Base-by-base conservation (phyloP, 2,113 vertebrate species). In the Silurus asotus region DNA sequence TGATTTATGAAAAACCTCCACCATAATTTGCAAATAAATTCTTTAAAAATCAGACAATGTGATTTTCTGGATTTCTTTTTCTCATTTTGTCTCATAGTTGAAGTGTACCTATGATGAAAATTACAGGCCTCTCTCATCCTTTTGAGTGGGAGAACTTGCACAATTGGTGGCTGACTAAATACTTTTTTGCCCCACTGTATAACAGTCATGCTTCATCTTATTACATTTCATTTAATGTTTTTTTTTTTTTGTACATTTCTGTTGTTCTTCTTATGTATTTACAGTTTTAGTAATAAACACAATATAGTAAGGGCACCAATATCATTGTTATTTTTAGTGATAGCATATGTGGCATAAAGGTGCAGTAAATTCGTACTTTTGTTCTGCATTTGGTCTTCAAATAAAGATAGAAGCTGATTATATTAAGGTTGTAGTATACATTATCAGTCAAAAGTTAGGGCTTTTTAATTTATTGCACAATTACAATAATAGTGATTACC, bases 381-480 rank as follows among this genome's bases (percentile, higher is more conserved):
- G 2, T 45, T 74, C 45, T 74, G 70, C 70, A 74, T 74, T 17
- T 19, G 23, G 45, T 74, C 19, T 74, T 74, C 19, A 74, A 3
- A 48, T 19, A 74, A 49, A 11, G 17, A 11, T 49, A 49, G 19
- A 19, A 72, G 49, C 45, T 72, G 69, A 72, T 20, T 72, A 17
- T 72, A 11, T 49, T 11, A 49, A 74, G 48, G 28, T 17, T 72
- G 20, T 72, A 72, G 69, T 72, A 72, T 72, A 10, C 37, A 49
- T 6, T 74, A 49, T 74, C 70, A 74, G 70, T 74, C 70, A 74
- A 51, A 74, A 23, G 70, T 74, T 74, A 23, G 67, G 45, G 45
- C 3, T 19, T 70, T 19, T 28, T 17, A 17, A 17, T 45, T 48
- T 72, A 70, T 70, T 17, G 0, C 28, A 19, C 28, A 45, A 37